Percentiles rank a stretch among this genome's conserved stretches.
Evolutionary conservation across 2,797 vertebrate genomes (phyloP).

Genomic region (Thripadectes ignobilis): DNA sequence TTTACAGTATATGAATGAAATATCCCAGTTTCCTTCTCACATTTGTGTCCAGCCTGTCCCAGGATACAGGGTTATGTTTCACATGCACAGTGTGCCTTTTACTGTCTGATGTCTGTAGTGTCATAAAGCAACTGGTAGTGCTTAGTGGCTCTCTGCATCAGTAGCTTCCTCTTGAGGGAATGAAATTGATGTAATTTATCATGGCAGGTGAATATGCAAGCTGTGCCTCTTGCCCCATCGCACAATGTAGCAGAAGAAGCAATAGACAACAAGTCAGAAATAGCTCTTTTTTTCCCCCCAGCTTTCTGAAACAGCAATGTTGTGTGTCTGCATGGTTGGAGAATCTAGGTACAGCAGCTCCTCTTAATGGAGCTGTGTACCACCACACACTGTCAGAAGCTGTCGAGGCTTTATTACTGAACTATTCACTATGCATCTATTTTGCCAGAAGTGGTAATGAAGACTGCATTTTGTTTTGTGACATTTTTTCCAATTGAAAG

Average conservation of each 20-base stretch:
- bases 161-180: conserved; percentile 40
- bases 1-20: not conserved
- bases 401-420: not conserved
- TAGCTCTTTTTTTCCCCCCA: not conserved
- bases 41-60: not conserved
- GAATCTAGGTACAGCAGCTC: conserved; percentile 18
- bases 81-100: not conserved
- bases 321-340: not conserved
- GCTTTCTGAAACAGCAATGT: not conserved
- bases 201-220: conserved; percentile 69
- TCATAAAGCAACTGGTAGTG: conserved; percentile 59
- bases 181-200: conserved; percentile 68
- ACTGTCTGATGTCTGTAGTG: not conserved
- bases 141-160: conserved; percentile 51
- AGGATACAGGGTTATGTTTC: not conserved
- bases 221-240: conserved; percentile 15
- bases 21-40: not conserved
- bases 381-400: not conserved
- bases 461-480: not conserved
- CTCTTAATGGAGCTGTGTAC: conserved; percentile 38
- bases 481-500: not conserved
- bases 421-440: not conserved
- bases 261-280: not conserved
- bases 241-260: conserved; percentile 41
- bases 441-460: not conserved